These are phyloP conservation scores for Pachymerium ferrugineum DNA, from an alignment of 2,888 invertebrate genomes.

Conservation along the genomic window DNA sequence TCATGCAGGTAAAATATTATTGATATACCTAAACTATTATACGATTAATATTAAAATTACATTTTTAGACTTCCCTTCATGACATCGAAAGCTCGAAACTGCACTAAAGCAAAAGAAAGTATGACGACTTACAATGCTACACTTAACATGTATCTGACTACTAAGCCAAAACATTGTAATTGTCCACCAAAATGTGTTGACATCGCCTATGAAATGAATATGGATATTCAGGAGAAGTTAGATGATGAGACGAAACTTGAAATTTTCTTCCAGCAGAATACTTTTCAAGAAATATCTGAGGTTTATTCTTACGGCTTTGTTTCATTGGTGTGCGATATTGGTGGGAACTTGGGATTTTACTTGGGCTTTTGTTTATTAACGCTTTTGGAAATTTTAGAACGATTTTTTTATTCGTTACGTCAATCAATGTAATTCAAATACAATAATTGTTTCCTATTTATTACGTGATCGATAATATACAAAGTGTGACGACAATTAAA, in stretches of 20 bases:
- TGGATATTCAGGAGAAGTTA: not conserved
- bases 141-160: not conserved
- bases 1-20: not conserved
- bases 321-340: not conserved
- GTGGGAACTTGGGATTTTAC: constrained; percentile 28
- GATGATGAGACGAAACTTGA: not conserved
- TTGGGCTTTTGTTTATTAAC: constrained; percentile 16
- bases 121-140: not conserved
- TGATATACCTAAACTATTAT: not conserved
- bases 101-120: not conserved
- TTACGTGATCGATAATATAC: too few relatives aligned
- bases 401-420: not conserved
- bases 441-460: too few relatives aligned
- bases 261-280: not conserved
- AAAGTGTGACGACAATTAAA: too few relatives aligned
- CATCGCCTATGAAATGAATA: not conserved
- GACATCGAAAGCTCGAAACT: not conserved
- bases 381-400: constrained; percentile 1
- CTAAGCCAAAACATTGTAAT: not conserved
- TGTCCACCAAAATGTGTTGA: constrained; percentile 7
- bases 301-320: not conserved
- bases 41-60: not conserved
- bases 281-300: not conserved
- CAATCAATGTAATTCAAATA: too few relatives aligned
- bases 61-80: constrained; percentile 20